Evolutionary conservation across 1,140 invertebrate species (phyloP).

Genomic region (fruit fly (Drosophila melanogaster)): DNA sequence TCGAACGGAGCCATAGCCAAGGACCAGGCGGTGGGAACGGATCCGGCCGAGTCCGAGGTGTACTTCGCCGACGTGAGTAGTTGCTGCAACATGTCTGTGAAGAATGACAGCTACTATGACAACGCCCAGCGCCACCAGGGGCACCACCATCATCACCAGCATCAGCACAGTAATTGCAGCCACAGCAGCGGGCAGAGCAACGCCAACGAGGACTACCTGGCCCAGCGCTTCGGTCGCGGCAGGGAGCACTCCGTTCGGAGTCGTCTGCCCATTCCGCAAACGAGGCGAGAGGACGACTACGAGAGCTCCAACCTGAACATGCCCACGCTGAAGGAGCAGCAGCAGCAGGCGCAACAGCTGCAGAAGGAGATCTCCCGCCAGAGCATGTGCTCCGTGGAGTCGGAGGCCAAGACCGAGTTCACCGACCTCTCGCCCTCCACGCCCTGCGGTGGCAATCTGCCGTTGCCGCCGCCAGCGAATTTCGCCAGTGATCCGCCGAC

Average conservation of each 20-base stretch:
- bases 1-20: constrained; percentile 70
- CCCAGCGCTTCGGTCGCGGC: constrained; percentile 85
- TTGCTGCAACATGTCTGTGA: constrained; percentile 90
- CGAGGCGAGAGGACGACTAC: constrained; percentile 77
- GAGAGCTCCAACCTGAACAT: constrained; percentile 74
- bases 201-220: constrained; percentile 86
- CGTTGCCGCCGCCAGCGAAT: constrained; percentile 58
- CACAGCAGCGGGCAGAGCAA: constrained; percentile 62
- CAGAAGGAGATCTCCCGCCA: constrained; percentile 86
- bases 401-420: constrained; percentile 84
- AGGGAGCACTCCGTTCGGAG: constrained; percentile 86
- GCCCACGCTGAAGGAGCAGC: constrained; percentile 52
- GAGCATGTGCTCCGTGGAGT: constrained; percentile 85
- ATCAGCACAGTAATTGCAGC: constrained; percentile 74
- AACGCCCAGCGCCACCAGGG: constrained; percentile 66
- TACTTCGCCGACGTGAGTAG: constrained; percentile 95
- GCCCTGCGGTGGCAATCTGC: constrained; percentile 62
- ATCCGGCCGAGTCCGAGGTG: constrained; percentile 90
- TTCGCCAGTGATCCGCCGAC: constrained; percentile 69
- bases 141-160: constrained; percentile 63
- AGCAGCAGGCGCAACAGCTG: constrained; percentile 79
- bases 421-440: constrained; percentile 83
- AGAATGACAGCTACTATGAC: constrained; percentile 86
- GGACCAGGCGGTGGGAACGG: constrained; percentile 60
- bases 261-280: constrained; percentile 86